Evolutionary conservation across 2,888 invertebrate genomes (phyloP), one percentile per base, ranked within the genome.

Genomic region (Plebejus anna): DNA sequence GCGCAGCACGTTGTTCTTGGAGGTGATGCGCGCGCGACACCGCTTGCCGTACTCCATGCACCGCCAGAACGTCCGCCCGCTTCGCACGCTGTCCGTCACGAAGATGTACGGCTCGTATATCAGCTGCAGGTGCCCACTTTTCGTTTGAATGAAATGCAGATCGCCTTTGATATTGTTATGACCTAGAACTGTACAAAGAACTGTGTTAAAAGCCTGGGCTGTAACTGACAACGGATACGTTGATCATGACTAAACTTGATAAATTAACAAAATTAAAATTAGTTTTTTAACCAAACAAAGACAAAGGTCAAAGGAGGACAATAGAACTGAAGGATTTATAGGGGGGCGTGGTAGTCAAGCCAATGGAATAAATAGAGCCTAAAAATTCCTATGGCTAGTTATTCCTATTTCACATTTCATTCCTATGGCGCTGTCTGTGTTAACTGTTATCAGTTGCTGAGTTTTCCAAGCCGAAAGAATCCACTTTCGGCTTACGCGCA

Each of bases 1-100:
- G 78, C 88, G 86, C 59, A 94, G 81, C 9, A 92, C 83, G 81
- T 94, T 94, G 81, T 93, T 91, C 83, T 94, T 94, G 11, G 94
- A 94, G 2, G 94, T 94, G 78, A 94, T 94, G 78, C 94, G 86
- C 11, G 94, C 94, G n/a, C 94, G 88, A 82, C 94, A 94, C 71
- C 92, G 87, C 81, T 90, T 92, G 28, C 92, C 91, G 78, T 94
- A 94, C 79, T 94, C 94, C 91, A 93, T 92, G 81, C 94, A 94
- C 72, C 93, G 85, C 94, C 94, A 94, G 81, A 94, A 93, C 5
- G 94, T 94, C 73, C 94, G 86, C 9, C 94, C 94, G 81, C 94
- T 93, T 9, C 94, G 88, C 75, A 94, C 93, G 84, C 94, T 92
- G 84, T 94, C 94, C 75, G 94, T 93, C 80, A 94, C 94, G 82